Base-by-base conservation (phyloP, 2,113 vertebrate genomes). In the Melierax canorus region DNA sequence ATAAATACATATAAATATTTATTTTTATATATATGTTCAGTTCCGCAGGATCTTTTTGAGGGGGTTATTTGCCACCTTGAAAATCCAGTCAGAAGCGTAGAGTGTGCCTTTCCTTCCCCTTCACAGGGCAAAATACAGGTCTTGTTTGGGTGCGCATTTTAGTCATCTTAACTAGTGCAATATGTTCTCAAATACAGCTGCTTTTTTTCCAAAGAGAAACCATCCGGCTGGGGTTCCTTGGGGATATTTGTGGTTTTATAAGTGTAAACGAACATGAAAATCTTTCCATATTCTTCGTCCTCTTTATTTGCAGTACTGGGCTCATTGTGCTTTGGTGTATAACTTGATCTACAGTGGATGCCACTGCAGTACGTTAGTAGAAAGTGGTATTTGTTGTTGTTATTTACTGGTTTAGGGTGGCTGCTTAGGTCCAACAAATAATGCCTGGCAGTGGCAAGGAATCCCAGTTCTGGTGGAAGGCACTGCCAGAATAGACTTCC, bases 161-260 rank as follows among this genome's bases (percentile, higher is more conserved):
- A 24, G 24, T 62, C 18, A 2, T 26, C 38, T 21, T 29, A 32
- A 2, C 9, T 3, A 18, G 34, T 3, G 9, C 53, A 27, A 1
- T 10, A 4, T 3, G 4, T 34, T 34, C 80, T 51, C 22, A 43
- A 26, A 56, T 5, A 1, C 29, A 23, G 30, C 32, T 27, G 0
- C 4, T 63, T 50, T 7, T 48, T 32, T 56, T 6, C 22, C 32
- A 2, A 45, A 39, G 55, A 62, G 45, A 50, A 87, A 9, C n/a
- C 19, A 4, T 7, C 36, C 4, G 0, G 16, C 60, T 38, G 45
- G 11, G 32, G 12, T 29, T 74, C 34, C 0, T 0, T 12, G 66
- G 32, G 51, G 26, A 10, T 66, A 8, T 46, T 34, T 22, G 34
- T 5, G 5, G 53, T 32, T 73, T 6, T 69, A 2, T 1, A 64